phyloP scores from a whole-genome alignment of 2,888 invertebrate species.

The Spisula subtruncata region DNA sequence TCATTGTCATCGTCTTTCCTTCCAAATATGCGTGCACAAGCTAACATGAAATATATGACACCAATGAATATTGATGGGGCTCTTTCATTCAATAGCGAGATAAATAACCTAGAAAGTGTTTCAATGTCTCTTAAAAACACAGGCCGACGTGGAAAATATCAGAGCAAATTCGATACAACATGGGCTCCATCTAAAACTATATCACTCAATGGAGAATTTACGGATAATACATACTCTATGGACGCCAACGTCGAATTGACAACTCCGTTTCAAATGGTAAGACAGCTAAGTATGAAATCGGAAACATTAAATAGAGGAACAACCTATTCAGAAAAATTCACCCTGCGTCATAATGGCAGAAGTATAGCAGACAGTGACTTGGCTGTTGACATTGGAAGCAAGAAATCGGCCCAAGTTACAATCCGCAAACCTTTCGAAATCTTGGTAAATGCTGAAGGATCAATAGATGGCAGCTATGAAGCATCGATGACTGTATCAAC shows the following conservation, averaged over 20 bases:
- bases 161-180: conserved; percentile 43
- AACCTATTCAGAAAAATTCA: conserved; percentile 37
- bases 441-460: conserved; percentile 20
- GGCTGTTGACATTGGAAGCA: conserved; percentile 9
- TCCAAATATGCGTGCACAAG: conserved; percentile 43
- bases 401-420: conserved; percentile 19
- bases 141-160: conserved; percentile 33
- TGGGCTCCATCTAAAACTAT: conserved; percentile 57
- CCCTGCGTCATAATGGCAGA: conserved; percentile 38
- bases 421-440: conserved; percentile 45
- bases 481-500: conserved; percentile 23
- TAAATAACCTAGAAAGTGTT: conserved; percentile 61
- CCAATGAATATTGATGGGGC: conserved; percentile 38
- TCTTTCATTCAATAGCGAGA: conserved; percentile 56
- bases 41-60: conserved; percentile 42
- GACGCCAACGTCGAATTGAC: conserved; percentile 36
- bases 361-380: conserved; percentile 45
- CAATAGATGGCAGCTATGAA: conserved; percentile 18
- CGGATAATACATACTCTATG: conserved; percentile 26
- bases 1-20: conserved; percentile 39
- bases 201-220: conserved; percentile 38
- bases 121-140: conserved; percentile 51
- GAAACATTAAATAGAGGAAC: conserved; percentile 27
- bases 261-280: conserved; percentile 53
- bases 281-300: conserved; percentile 37